Base-by-base conservation (phyloP, 2,113 vertebrate species). In the Notothenia coriiceps region DNA sequence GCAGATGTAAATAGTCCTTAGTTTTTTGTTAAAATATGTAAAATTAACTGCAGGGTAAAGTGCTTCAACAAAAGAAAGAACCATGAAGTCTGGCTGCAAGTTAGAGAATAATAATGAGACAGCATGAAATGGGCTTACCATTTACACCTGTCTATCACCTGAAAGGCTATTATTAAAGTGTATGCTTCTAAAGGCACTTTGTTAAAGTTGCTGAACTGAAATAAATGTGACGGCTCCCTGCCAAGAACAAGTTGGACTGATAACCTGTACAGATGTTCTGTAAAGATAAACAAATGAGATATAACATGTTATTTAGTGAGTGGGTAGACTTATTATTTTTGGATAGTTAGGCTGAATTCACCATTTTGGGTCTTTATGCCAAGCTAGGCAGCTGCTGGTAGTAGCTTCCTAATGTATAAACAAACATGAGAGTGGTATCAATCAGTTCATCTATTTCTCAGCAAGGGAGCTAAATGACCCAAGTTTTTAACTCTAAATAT, bases 11-110 rank as follows among this genome's bases (percentile, higher is more conserved):
- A 57, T 63, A 20, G 49, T 49, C 20, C 17, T 51, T 20, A 52
- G 12, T 4, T 62, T 52, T 59, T 25, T 50, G 49, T 56, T 40
- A 52, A 17, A 22, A 22, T 18, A 25, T 0, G 51, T 52, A 29
- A 57, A 20, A 2, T 6, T 43, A 17, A 49, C 17, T 46, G 55
- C 22, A 47, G 2, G 5, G 20, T 82, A 6, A 50, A 1, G 2
- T 11, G 60, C 10, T 61, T 44, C 43, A 61, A 40, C 50, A 22
- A 46, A 66, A 56, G 33, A 81, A 46, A 72, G 66, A 49, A 44
- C 5, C 29, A 60, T 18, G 43, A 9, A 17, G n/a, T 14, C 35
- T 76, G 10, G 46, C 33, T 49, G 6, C 46, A 69, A 51, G 51
- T 60, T 44, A 15, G 18, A 10, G 15, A 61, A 52, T 66, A 50